These are phyloP conservation scores for Frankliniella fusca DNA, from an alignment of 2,888 invertebrate genomes.

Conservation along the genomic window DNA sequence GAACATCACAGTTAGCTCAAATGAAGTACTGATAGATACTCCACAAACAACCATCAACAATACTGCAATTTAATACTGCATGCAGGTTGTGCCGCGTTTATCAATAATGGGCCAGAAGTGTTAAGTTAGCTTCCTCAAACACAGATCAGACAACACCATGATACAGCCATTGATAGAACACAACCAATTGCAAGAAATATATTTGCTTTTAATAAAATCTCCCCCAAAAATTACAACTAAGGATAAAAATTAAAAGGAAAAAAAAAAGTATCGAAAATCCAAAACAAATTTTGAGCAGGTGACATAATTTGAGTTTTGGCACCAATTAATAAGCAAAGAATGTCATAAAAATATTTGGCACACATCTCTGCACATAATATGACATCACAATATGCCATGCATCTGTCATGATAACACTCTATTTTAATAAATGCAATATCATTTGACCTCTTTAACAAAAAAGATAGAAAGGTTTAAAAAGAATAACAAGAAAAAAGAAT, in stretches of 20 bases:
- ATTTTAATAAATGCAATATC: background rate
- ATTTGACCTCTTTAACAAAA: background rate
- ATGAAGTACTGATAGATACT: background rate
- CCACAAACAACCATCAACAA: background rate
- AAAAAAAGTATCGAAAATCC: background rate
- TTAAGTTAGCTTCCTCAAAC: background rate
- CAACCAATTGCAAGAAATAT: background rate
- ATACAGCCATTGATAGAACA: background rate
- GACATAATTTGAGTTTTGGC: background rate
- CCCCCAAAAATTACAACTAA: too few relatives aligned
- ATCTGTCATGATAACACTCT: background rate
- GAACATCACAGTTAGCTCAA: conserved; percentile 16
- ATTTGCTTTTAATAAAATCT: too few relatives aligned
- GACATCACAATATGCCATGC: background rate
- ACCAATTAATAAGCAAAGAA: background rate
- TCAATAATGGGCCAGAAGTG: background rate
- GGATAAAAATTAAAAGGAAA: background rate
- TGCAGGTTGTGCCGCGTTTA: background rate
- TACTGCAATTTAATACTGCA: conserved; percentile 15
- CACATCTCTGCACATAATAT: background rate
- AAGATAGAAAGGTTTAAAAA: background rate
- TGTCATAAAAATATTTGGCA: conserved; percentile 25
- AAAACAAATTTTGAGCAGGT: background rate
- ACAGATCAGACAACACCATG: background rate
- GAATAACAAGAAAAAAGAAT: background rate